Conservation (phyloP, 2,113 vertebrate genomes). For the Climacteris rufus region DNA sequence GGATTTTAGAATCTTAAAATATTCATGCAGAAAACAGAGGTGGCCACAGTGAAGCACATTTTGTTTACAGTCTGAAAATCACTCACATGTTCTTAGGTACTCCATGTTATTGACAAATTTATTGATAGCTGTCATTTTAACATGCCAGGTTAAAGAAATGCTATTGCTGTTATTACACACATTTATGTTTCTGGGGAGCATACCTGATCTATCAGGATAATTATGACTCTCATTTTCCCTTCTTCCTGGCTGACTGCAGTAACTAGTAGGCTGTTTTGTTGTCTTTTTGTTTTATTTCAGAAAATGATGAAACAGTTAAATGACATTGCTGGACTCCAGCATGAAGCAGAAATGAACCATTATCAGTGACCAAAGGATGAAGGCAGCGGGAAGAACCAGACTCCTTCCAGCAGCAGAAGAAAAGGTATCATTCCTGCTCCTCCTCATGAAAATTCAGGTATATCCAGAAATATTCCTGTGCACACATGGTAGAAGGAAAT, state of each 20-base stretch:
- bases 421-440: neutral
- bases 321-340: neutral
- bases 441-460: neutral
- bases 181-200: neutral
- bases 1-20: constrained; percentile 16
- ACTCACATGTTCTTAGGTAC: neutral
- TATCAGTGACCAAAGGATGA: neutral
- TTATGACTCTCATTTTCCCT: neutral
- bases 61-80: neutral
- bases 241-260: neutral
- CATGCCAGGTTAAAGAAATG: neutral
- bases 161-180: neutral
- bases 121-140: constrained; percentile 27
- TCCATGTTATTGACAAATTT: neutral
- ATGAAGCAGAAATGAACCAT: neutral
- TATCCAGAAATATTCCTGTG: neutral
- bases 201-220: neutral
- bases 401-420: neutral
- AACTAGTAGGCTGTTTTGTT: neutral
- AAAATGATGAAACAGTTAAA: neutral
- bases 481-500: neutral
- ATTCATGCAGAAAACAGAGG: neutral
- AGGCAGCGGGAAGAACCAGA: neutral
- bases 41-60: neutral
- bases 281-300: neutral